Conservation (phyloP, 2,888 invertebrate species). For the Agriotes lineatus region DNA sequence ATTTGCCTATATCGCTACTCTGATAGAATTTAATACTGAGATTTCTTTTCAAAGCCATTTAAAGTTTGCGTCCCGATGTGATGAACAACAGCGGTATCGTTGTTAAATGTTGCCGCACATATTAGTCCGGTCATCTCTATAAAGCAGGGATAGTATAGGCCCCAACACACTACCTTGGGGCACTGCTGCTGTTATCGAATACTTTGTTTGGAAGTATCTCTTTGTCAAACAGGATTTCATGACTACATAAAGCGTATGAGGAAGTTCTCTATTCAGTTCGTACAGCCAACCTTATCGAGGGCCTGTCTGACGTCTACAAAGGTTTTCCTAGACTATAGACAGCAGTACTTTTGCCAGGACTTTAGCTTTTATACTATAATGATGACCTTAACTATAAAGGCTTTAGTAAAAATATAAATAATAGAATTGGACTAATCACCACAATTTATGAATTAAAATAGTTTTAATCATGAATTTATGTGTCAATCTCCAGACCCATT, state of each 20-base stretch:
- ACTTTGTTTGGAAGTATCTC: not conserved
- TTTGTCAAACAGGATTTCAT: not conserved
- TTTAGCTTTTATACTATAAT: not conserved
- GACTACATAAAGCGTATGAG: not conserved
- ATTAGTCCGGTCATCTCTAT: not conserved
- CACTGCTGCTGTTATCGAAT: not conserved
- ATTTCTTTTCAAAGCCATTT: no score
- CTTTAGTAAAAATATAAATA: no score
- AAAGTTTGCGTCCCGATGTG: no score
- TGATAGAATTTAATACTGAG: no score
- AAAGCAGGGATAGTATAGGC: not conserved
- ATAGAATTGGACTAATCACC: no score
- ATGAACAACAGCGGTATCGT: no score
- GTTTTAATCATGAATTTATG: no score
- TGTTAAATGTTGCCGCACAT: not conserved
- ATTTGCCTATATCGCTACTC: no score
- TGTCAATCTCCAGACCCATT: no score
- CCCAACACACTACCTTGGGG: no score
- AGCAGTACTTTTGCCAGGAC: not conserved
- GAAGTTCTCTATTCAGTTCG: not conserved
- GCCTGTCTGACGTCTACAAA: not conserved
- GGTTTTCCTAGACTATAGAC: not conserved
- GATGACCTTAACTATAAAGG: no score
- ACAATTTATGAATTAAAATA: no score
- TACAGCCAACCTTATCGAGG: not conserved